A percentile compares a stretch with the other conserved stretches of the same genome.
Evolutionary conservation across 2,113 vertebrate species (phyloP).

Genomic region (Uropsilus gracilis): DNA sequence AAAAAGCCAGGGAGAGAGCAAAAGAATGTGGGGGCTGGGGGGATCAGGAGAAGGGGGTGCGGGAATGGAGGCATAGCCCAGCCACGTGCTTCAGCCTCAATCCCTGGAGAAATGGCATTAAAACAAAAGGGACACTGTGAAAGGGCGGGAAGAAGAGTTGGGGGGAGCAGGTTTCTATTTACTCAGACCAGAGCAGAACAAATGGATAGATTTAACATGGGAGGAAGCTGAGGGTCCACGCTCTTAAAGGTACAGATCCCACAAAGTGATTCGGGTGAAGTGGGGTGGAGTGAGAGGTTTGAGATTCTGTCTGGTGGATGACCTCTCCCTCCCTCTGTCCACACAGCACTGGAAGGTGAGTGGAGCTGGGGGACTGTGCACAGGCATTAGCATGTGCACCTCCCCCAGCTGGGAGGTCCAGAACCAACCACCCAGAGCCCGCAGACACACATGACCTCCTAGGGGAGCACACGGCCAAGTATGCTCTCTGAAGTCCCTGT

Average conservation of each 20-base stretch:
- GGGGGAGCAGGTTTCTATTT: constrained; percentile 48
- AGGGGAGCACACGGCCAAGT: neutral
- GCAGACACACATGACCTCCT: neutral
- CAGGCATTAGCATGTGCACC: neutral
- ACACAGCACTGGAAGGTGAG: neutral
- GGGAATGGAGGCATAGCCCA: neutral
- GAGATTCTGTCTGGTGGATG: neutral
- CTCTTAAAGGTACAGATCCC: constrained; percentile 74
- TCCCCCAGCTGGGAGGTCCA: neutral
- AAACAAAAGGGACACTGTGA: constrained; percentile 39
- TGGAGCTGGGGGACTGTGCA: neutral
- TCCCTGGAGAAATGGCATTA: constrained; percentile 54
- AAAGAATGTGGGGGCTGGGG: neutral
- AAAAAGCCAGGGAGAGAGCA: neutral
- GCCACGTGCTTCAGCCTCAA: neutral
- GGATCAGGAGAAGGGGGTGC: neutral
- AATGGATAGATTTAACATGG: constrained; percentile 72
- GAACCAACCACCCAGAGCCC: neutral
- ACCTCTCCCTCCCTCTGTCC: neutral
- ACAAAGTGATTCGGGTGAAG: neutral
- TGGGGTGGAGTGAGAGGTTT: too few species aligned
- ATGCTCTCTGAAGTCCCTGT: neutral
- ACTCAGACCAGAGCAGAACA: constrained; percentile 75
- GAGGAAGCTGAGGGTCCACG: constrained; percentile 68
- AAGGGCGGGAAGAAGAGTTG: neutral